phyloP scores from a whole-genome alignment of 2,888 invertebrate genomes.

The Pterostichus madidus region DNA sequence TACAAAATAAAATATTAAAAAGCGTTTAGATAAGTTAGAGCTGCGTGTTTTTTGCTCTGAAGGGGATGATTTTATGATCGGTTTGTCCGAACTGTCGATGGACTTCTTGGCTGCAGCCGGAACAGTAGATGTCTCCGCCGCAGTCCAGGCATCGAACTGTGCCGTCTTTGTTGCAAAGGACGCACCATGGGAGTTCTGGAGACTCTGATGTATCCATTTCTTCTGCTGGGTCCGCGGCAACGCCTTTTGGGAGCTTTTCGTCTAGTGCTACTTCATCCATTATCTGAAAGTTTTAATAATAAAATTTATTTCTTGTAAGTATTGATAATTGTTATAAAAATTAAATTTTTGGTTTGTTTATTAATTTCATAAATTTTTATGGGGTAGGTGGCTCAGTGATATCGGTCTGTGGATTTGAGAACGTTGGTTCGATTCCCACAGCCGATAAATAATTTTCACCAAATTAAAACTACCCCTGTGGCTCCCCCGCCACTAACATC shows the following conservation, averaged over 20 bases:
- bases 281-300: conserved; percentile 72
- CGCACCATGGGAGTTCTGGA: conserved; percentile 88
- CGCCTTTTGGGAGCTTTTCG: conserved; percentile 73
- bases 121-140: conserved; percentile 89
- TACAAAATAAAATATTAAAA: conserved; percentile 27
- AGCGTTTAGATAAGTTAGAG: neutral
- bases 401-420: too few relatives aligned
- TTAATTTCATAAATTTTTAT: too few relatives aligned
- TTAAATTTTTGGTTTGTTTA: too few relatives aligned
- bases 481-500: too few relatives aligned
- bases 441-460: too few relatives aligned
- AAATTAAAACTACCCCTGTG: too few relatives aligned
- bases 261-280: conserved; percentile 79
- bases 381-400: too few relatives aligned
- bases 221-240: conserved; percentile 67
- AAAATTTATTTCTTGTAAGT: neutral
- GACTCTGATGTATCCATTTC: conserved; percentile 68
- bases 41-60: conserved; percentile 69
- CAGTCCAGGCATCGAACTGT: conserved; percentile 87
- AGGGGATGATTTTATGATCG: conserved; percentile 74
- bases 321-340: too few relatives aligned
- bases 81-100: conserved; percentile 78
- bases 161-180: conserved; percentile 91
- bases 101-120: conserved; percentile 85
- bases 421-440: too few relatives aligned